A percentile compares a stretch with the other conserved stretches of the same genome.
phyloP scores from a whole-genome alignment of 2,113 vertebrate genomes.

The Oriolus oriolus region DNA sequence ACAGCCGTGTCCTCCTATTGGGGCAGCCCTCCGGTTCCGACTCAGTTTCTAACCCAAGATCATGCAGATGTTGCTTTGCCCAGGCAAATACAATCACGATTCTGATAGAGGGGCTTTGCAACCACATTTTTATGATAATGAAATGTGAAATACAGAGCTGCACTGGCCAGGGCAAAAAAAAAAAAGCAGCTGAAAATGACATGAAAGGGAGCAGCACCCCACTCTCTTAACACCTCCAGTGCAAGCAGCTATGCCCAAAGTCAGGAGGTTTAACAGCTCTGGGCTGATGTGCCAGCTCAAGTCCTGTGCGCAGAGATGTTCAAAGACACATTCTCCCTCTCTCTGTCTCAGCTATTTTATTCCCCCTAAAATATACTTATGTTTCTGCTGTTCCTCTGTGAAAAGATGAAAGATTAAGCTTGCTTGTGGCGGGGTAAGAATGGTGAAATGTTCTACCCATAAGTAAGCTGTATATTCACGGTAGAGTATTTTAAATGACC shows the following conservation, averaged over 20 bases:
- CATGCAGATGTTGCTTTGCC: background rate
- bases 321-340: background rate
- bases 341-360: background rate
- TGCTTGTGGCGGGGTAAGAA: slow-evolving; percentile 37
- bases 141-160: background rate
- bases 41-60: background rate
- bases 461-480: slow-evolving; percentile 45
- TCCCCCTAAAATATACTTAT: background rate
- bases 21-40: background rate
- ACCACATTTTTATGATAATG: background rate
- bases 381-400: slow-evolving; percentile 24
- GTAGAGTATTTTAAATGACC: slow-evolving; percentile 45
- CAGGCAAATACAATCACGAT: background rate
- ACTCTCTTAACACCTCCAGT: background rate
- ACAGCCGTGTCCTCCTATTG: background rate
- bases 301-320: background rate
- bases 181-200: background rate
- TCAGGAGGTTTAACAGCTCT: background rate
- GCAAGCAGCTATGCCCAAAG: background rate
- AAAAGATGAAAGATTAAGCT: slow-evolving; percentile 58
- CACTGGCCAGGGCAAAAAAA: background rate
- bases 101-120: background rate
- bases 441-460: slow-evolving; percentile 11
- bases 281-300: background rate
- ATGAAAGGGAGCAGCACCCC: background rate